phyloP scores from a whole-genome alignment of 2,888 invertebrate genomes.

The Platycnemis pennipes region DNA sequence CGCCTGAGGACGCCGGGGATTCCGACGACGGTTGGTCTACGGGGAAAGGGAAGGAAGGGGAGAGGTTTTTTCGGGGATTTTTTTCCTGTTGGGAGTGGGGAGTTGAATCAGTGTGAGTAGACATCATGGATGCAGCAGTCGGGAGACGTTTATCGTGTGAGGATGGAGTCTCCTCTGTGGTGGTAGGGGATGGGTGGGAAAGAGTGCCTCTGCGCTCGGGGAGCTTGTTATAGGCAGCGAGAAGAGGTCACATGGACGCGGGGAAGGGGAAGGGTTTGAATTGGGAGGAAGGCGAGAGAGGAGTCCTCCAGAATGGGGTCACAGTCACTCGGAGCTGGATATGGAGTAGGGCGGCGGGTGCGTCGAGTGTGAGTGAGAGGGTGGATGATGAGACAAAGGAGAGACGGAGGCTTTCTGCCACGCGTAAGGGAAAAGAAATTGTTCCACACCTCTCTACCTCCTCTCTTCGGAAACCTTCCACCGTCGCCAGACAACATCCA shows the following conservation, averaged over 20 bases:
- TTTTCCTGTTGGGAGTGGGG: neutral
- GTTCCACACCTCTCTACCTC: neutral
- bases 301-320: slow-evolving; percentile 54
- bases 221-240: neutral
- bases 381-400: neutral
- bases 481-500: neutral
- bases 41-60: neutral
- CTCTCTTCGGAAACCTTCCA: neutral
- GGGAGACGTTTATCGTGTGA: neutral
- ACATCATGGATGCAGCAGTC: neutral
- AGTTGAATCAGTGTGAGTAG: neutral
- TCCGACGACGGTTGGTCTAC: slow-evolving; percentile 5
- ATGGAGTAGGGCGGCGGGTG: slow-evolving; percentile 43
- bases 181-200: neutral
- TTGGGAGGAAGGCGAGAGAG: neutral
- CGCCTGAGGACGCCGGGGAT: neutral
- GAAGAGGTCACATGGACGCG: neutral
- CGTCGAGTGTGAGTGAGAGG: neutral
- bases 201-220: neutral
- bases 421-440: neutral
- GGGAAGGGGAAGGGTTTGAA: neutral
- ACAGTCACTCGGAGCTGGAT: slow-evolving; percentile 51
- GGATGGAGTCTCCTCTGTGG: neutral
- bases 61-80: neutral
- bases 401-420: neutral